Evolutionary conservation across 2,888 invertebrate species (phyloP).

Genomic region (Silvanus unidentatus): DNA sequence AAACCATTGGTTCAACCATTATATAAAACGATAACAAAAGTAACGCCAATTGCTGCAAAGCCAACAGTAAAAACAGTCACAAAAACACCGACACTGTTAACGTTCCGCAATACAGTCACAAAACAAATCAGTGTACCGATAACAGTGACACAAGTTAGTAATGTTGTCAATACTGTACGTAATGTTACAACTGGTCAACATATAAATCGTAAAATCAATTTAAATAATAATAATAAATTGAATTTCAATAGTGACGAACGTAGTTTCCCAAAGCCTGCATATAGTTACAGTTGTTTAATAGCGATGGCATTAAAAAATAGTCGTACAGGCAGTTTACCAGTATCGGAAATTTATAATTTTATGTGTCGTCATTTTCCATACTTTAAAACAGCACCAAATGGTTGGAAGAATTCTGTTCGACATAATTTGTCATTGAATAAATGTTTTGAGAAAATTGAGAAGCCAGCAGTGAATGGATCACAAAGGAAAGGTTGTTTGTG

Average conservation of each 20-base stretch:
- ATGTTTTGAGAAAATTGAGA: conserved; percentile 97
- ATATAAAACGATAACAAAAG: conserved; percentile 39
- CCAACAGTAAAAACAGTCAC: conserved; percentile 34
- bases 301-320: conserved; percentile 98
- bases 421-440: conserved; percentile 97
- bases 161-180: conserved; percentile 28
- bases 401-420: conserved; percentile 98
- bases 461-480: conserved; percentile 80
- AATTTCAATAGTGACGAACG: conserved; percentile 50
- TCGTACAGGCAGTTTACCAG: conserved; percentile 87
- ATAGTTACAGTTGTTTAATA: conserved; percentile 96
- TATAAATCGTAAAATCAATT: conserved; percentile 7
- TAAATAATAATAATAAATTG: conserved; percentile 7
- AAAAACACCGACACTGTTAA: conserved; percentile 27
- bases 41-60: conserved; percentile 41
- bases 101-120: conserved; percentile 35
- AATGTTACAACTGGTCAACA: conserved; percentile 19
- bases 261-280: conserved; percentile 90
- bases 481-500: conserved; percentile 88
- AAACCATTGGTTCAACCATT: conserved; percentile 22
- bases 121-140: conserved; percentile 33
- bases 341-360: conserved; percentile 97
- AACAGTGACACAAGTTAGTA: conserved; percentile 34
- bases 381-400: conserved; percentile 95
- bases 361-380: conserved; percentile 99